phyloP scores from a whole-genome alignment of 2,797 vertebrate species.

The Chaunax sp. region DNA sequence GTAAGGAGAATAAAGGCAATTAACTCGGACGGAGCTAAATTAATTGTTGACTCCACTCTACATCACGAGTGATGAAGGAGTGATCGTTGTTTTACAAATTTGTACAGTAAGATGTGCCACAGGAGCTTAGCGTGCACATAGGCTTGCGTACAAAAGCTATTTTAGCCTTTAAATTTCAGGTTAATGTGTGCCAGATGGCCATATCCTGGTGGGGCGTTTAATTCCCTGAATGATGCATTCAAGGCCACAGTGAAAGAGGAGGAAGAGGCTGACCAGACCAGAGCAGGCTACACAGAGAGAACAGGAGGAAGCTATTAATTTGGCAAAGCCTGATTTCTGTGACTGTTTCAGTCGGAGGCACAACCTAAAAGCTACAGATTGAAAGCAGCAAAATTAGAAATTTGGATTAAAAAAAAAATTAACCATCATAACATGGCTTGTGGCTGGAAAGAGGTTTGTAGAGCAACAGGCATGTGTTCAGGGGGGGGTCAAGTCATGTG shows the following conservation, averaged over 20 bases:
- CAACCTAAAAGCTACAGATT: background rate
- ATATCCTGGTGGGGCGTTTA: slow-evolving; percentile 69
- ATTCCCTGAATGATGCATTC: slow-evolving; percentile 73
- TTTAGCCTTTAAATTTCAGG: slow-evolving; percentile 70
- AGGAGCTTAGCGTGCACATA: slow-evolving; percentile 65
- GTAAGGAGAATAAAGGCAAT: background rate
- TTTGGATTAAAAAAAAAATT: background rate
- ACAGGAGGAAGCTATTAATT: slow-evolving; percentile 48
- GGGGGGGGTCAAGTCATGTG: too few relatives aligned
- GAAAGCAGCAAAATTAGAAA: background rate
- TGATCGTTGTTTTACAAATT: slow-evolving; percentile 55
- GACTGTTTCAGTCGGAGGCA: slow-evolving; percentile 2
- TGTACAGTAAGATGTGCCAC: slow-evolving; percentile 50
- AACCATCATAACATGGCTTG: background rate
- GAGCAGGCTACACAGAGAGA: slow-evolving; percentile 39
- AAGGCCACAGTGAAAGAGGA: slow-evolving; percentile 42
- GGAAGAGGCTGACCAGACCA: slow-evolving; percentile 21
- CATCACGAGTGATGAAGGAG: slow-evolving; percentile 28
- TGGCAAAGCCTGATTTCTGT: slow-evolving; percentile 21
- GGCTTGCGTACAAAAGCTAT: slow-evolving; percentile 62
- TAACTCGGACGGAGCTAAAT: slow-evolving; percentile 27
- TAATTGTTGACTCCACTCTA: slow-evolving; percentile 30
- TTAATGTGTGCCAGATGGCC: slow-evolving; percentile 71
- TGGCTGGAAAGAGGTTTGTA: background rate
- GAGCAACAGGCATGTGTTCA: too few relatives aligned